phyloP scores from a whole-genome alignment of 2,113 vertebrate genomes.

The Damaliscus lunatus region DNA sequence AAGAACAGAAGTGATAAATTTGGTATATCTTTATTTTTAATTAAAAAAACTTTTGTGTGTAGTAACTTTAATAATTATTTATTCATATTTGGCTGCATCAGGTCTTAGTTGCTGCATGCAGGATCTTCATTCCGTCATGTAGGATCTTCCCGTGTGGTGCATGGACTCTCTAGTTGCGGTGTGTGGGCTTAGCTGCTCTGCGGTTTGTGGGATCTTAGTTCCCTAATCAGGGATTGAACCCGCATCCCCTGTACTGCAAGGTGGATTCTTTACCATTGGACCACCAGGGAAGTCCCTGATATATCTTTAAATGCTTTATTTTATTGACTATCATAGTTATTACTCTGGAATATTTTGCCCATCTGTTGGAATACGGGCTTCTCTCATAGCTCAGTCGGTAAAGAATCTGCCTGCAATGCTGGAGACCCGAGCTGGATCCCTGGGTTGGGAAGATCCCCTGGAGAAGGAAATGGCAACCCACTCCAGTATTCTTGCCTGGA shows the following conservation, averaged over 20 bases:
- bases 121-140: fast-evolving
- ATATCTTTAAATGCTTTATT: neutral
- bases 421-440: neutral
- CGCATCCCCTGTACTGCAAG: neutral
- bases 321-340: neutral
- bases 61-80: neutral
- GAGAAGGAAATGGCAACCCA: neutral
- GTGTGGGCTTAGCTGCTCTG: neutral
- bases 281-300: neutral
- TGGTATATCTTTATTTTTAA: neutral
- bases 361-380: neutral
- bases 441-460: neutral
- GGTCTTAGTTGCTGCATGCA: neutral
- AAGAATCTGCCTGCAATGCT: neutral
- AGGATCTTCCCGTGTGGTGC: neutral
- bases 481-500: neutral
- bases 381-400: neutral
- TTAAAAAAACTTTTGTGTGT: neutral
- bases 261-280: neutral
- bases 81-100: neutral
- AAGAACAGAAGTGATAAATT: neutral
- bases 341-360: neutral
- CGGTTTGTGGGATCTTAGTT: neutral
- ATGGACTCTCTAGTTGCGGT: neutral
- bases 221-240: neutral